Conservation (phyloP, 2,888 invertebrate genomes). For the Caenorhabditis sp. region DNA sequence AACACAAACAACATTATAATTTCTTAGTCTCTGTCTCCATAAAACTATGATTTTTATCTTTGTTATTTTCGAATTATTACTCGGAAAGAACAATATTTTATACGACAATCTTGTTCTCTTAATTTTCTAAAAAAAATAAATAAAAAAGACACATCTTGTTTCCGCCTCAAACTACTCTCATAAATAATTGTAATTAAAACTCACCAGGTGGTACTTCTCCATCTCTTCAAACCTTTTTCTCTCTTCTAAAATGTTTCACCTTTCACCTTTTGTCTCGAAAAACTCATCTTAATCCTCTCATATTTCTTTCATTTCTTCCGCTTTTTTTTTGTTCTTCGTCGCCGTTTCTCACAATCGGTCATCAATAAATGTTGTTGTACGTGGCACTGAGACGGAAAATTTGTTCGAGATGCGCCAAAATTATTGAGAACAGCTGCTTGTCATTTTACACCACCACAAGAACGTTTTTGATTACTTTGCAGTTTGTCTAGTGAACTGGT, state of each 20-base stretch:
- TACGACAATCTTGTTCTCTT: too few relatives aligned
- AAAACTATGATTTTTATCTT: too few relatives aligned
- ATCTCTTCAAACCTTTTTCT: background rate
- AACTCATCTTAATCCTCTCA: background rate
- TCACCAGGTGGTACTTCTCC: background rate
- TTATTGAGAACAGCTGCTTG: background rate
- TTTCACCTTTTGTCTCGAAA: slow-evolving; percentile 1
- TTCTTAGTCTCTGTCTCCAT: background rate
- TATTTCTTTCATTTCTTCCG: background rate
- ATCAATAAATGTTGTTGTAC: background rate
- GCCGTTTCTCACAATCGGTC: background rate
- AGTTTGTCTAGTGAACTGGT: background rate
- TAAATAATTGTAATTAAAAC: background rate
- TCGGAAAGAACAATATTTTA: too few relatives aligned
- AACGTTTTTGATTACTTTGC: background rate
- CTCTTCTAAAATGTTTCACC: background rate
- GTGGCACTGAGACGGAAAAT: background rate
- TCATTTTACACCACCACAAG: background rate
- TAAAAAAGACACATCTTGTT: background rate
- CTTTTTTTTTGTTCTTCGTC: background rate
- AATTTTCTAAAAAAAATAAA: background rate
- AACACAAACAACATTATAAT: background rate
- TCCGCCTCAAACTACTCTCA: background rate
- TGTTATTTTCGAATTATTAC: too few relatives aligned
- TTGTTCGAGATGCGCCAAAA: background rate